A percentile compares a stretch with the other conserved stretches of the same genome.
Evolutionary conservation across 2,113 vertebrate genomes (phyloP).

Genomic region (Prietella phreatophila): DNA sequence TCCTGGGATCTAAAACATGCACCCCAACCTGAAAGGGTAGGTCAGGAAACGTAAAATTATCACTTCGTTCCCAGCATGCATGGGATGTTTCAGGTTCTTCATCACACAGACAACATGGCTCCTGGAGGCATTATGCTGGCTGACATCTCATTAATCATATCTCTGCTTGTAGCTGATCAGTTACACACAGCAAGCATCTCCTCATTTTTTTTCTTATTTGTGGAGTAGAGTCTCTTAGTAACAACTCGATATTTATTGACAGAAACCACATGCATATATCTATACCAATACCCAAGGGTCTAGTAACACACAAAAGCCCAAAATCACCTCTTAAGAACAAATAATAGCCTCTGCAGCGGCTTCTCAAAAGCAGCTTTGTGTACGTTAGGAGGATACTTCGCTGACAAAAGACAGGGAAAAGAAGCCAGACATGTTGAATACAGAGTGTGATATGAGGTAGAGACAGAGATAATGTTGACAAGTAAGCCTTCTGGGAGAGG

Average conservation of each 20-base stretch:
- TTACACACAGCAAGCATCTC: background rate
- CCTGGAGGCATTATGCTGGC: conserved; percentile 33
- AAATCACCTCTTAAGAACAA: conserved; percentile 42
- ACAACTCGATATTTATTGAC: background rate
- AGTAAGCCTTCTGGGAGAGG: background rate
- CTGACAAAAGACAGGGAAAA: conserved; percentile 38
- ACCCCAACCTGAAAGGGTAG: background rate
- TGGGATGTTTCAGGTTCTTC: conserved; percentile 4
- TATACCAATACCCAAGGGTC: conserved; percentile 34
- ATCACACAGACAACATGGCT: conserved; percentile 20
- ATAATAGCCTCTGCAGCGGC: conserved; percentile 40
- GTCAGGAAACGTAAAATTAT: conserved; percentile 47
- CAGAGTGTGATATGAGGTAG: conserved; percentile 27
- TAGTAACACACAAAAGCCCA: conserved; percentile 39
- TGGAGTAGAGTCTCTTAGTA: background rate
- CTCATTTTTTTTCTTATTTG: background rate
- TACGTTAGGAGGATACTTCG: conserved; percentile 41
- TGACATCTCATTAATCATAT: conserved; percentile 53
- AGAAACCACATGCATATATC: background rate
- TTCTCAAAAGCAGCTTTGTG: conserved; percentile 37
- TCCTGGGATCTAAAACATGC: background rate
- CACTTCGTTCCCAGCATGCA: conserved; percentile 23
- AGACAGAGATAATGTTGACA: conserved; percentile 38
- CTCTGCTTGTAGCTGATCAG: conserved; percentile 34
- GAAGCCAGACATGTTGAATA: conserved; percentile 18